Evolutionary conservation across 1,140 invertebrate genomes (phyloP), one percentile per base, ranked within the genome.

Genomic region (Drosophila melanica): DNA sequence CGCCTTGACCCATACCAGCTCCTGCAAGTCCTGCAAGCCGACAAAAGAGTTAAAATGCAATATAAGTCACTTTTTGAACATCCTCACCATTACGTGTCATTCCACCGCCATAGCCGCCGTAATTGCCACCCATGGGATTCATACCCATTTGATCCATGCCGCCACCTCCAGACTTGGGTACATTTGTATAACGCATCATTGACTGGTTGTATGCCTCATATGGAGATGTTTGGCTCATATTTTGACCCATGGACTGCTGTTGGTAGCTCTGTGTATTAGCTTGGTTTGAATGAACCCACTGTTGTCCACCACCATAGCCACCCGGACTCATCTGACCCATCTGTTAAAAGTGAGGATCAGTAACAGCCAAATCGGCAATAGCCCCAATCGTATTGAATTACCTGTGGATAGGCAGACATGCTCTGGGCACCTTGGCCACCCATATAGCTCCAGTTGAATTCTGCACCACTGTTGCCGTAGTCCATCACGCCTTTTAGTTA

Each of bases 211-310:
- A 86, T 4, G 48, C 54, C n/a, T 70, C 65, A n/a, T 76, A 87
- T 1, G 78, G 75, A 51, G 14, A 9, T 0, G 68, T 14, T 54
- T 68, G 4, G 27, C 23, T 23, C 20, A 23, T 23, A 23, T 23
- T 23, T 23, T 2, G 20, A 3, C 20, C 4, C 20, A 77, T 47
- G 9, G 57, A 11, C 0, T 51, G 54, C 0, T 51, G 54, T 39
- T 68, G 45, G 27, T 47, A 76, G 16, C 45, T 37, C 1, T 23
- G 44, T 9, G 16, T 27, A 47, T 63, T 66, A 1, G 10, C 59
- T 47, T 86, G 82, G 10, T 77, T 86, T 0, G 82, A 86, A 65
- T 87, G 82, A 20, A 87, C 12, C 82, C 82, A 87, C 33, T 87
- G 82, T 0, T 39, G 42, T 8, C 66, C 72, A 2, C 79, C 67